Evolutionary conservation across 2,888 invertebrate species (phyloP).

Genomic region (Ypsolopha sequella): DNA sequence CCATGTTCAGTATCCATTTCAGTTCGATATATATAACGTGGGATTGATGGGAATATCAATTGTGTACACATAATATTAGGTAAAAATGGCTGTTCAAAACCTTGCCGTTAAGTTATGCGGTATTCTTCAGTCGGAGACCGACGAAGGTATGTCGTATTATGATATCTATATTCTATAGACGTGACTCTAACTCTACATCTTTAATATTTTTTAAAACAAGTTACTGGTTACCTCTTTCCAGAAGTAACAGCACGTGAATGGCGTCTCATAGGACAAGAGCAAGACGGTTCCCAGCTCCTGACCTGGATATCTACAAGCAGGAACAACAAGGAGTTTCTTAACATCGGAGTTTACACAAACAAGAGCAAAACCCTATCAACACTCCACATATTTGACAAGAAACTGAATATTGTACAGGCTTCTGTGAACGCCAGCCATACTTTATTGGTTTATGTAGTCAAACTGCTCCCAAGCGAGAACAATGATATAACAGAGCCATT

Average conservation of each 20-base stretch:
- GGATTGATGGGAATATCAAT: constrained; percentile 1
- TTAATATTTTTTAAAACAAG: background rate
- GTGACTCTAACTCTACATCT: background rate
- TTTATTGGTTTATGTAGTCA: constrained; percentile 77
- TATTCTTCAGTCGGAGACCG: constrained; percentile 56
- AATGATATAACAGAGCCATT: constrained; percentile 34
- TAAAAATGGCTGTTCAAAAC: constrained; percentile 57
- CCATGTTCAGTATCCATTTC: background rate
- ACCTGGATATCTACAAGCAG: constrained; percentile 71
- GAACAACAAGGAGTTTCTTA: constrained; percentile 33
- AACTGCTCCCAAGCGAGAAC: constrained; percentile 49
- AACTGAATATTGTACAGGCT: constrained; percentile 82
- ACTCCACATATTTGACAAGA: constrained; percentile 73
- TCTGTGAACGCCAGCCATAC: constrained; percentile 79
- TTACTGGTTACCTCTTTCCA: constrained; percentile 25
- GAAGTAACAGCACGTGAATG: constrained; percentile 79
- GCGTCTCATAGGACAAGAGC: constrained; percentile 85
- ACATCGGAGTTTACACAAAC: constrained; percentile 74
- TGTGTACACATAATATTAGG: constrained; percentile 23
- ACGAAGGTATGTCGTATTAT: constrained; percentile 45
- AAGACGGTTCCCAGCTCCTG: constrained; percentile 79
- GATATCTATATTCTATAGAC: background rate
- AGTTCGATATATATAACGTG: background rate
- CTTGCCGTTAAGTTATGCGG: constrained; percentile 72
- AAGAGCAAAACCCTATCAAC: constrained; percentile 70